These are phyloP conservation scores for Laticauda colubrina DNA, from an alignment of 2,113 vertebrate species.

Conservation along the genomic window DNA sequence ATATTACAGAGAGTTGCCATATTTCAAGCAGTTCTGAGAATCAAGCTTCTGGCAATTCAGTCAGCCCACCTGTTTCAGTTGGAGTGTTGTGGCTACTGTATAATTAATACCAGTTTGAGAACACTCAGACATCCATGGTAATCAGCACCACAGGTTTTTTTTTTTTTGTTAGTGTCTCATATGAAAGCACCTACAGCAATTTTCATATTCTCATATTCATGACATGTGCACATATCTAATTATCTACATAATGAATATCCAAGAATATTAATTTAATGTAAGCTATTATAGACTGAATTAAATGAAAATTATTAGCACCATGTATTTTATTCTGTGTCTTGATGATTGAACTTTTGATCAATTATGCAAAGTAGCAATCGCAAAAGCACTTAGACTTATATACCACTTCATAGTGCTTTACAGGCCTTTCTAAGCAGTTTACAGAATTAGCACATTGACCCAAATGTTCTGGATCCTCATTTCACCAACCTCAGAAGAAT, in stretches of 20 bases:
- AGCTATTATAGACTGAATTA: not conserved
- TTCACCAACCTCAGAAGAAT: not conserved
- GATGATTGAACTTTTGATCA: constrained; percentile 9
- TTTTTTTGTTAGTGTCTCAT: not conserved
- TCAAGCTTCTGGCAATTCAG: not conserved
- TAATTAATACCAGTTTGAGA: not conserved
- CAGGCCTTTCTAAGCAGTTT: not conserved
- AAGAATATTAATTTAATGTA: not conserved
- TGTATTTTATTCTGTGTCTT: constrained; percentile 16
- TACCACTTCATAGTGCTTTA: not conserved
- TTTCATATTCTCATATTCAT: not conserved
- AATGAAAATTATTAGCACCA: not conserved
- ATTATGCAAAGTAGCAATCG: constrained; percentile 2
- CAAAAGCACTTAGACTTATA: not conserved
- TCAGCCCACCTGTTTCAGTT: not conserved
- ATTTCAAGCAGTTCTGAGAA: not conserved
- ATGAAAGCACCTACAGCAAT: not conserved
- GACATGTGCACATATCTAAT: not conserved
- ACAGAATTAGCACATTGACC: not conserved
- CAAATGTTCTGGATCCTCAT: not conserved
- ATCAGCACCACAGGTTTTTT: not conserved
- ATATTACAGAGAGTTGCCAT: not conserved
- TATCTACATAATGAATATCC: not conserved
- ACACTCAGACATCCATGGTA: not conserved
- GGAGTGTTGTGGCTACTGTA: not conserved